Conservation (phyloP, 2,113 vertebrate genomes). For the Apaloderma vittatum region DNA sequence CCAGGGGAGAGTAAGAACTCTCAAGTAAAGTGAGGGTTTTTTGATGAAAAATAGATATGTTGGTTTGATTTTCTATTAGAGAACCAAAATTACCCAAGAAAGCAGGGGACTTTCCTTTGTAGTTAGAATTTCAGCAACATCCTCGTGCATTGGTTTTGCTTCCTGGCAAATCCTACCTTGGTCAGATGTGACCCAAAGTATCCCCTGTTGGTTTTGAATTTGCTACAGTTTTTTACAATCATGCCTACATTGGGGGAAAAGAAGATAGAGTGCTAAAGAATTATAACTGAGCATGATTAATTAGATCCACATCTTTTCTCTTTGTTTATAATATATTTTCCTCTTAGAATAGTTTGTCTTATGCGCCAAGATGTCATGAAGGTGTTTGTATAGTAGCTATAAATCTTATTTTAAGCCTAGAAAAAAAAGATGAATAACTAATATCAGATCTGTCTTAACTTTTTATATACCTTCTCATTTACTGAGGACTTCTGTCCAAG, state of each 20-base stretch:
- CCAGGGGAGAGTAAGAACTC: neutral
- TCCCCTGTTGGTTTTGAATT: neutral
- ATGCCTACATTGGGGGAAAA: accelerated
- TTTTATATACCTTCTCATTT: neutral
- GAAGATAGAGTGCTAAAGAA: neutral
- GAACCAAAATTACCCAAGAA: neutral
- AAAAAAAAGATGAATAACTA: neutral
- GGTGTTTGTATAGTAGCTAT: neutral
- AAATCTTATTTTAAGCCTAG: neutral
- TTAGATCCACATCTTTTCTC: neutral
- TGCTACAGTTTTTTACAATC: neutral
- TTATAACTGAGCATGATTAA: neutral
- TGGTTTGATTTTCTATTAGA: neutral
- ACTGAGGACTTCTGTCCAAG: neutral
- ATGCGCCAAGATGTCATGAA: neutral
- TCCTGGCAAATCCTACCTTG: neutral
- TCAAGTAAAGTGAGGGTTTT: neutral
- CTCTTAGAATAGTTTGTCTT: neutral
- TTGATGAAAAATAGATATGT: neutral
- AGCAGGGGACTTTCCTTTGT: neutral
- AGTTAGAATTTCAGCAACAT: neutral
- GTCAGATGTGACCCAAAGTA: neutral
- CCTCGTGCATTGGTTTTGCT: neutral
- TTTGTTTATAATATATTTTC: neutral
- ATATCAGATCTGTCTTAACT: neutral